Evolutionary conservation across 2,113 vertebrate genomes (phyloP).

Genomic region (Hippocampus mohnikei): DNA sequence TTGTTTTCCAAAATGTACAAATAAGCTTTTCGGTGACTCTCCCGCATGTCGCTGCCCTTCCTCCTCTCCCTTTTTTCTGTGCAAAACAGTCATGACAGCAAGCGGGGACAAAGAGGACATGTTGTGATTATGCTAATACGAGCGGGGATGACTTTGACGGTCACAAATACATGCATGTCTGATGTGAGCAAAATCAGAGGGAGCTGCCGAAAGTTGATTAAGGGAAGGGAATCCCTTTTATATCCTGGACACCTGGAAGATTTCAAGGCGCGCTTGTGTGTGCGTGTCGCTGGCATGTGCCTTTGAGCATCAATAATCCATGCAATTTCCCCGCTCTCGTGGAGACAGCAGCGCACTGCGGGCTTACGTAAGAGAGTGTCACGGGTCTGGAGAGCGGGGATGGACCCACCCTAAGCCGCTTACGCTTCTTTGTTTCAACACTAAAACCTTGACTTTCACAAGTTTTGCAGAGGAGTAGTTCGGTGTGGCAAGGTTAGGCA

Average conservation of each 20-base stretch:
- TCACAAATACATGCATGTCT: constrained; percentile 40
- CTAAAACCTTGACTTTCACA: background rate
- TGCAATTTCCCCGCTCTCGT: constrained; percentile 25
- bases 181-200: constrained; percentile 31
- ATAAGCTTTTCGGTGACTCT: background rate
- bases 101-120: constrained; percentile 56
- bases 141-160: constrained; percentile 46
- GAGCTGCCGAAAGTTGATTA: background rate
- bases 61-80: constrained; percentile 13
- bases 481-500: too few species aligned
- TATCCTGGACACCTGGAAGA: background rate
- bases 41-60: background rate
- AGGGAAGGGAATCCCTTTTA: constrained; percentile 34
- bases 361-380: constrained; percentile 54
- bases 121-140: constrained; percentile 65
- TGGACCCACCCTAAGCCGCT: constrained; percentile 16
- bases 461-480: background rate
- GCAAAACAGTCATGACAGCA: constrained; percentile 47
- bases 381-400: constrained; percentile 23
- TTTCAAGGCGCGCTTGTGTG: constrained; percentile 8
- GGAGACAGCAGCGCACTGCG: constrained; percentile 19
- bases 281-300: constrained; percentile 34
- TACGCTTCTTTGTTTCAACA: too few species aligned
- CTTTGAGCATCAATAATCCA: constrained; percentile 58
- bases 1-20: constrained; percentile 11